Conservation (phyloP, 2,797 vertebrate species). For the Sciurus vulgaris region DNA sequence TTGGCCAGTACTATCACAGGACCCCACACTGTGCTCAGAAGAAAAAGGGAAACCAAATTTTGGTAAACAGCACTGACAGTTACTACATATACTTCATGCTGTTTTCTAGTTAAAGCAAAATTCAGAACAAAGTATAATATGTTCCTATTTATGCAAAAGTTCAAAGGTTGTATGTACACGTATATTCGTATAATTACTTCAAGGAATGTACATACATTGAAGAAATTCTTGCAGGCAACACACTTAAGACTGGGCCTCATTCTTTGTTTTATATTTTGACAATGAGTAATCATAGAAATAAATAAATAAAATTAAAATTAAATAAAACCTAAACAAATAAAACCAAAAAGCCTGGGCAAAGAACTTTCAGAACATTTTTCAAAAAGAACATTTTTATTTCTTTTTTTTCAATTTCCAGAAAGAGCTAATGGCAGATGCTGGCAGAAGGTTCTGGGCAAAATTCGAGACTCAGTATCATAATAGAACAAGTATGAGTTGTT, state of each 20-base stretch:
- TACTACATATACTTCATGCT: slow-evolving; percentile 35
- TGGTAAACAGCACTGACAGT: slow-evolving; percentile 8
- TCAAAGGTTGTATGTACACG: background rate
- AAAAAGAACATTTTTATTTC: slow-evolving; percentile 43
- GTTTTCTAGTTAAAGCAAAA: slow-evolving; percentile 56
- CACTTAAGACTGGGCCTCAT: background rate
- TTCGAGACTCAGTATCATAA: slow-evolving; percentile 50
- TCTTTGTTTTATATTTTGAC: slow-evolving; percentile 1
- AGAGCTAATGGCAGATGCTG: slow-evolving; percentile 56
- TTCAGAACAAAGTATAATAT: slow-evolving; percentile 52
- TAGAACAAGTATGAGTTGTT: background rate
- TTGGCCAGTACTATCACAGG: background rate
- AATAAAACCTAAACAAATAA: slow-evolving; percentile 49
- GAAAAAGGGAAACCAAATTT: slow-evolving; percentile 36
- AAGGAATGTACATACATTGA: slow-evolving; percentile 56
- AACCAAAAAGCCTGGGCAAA: slow-evolving; percentile 13
- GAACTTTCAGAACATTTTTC: slow-evolving; percentile 22
- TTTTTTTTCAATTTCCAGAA: slow-evolving; percentile 62
- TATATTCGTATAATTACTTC: slow-evolving; percentile 59
- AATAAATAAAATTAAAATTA: background rate
- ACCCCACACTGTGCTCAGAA: slow-evolving; percentile 14
- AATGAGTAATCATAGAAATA: slow-evolving; percentile 39
- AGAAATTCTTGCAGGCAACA: slow-evolving; percentile 24
- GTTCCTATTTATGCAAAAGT: slow-evolving; percentile 41
- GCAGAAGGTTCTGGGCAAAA: slow-evolving; percentile 52